Base-by-base conservation (phyloP, 1,140 invertebrate species). In the Orius laevigatus region DNA sequence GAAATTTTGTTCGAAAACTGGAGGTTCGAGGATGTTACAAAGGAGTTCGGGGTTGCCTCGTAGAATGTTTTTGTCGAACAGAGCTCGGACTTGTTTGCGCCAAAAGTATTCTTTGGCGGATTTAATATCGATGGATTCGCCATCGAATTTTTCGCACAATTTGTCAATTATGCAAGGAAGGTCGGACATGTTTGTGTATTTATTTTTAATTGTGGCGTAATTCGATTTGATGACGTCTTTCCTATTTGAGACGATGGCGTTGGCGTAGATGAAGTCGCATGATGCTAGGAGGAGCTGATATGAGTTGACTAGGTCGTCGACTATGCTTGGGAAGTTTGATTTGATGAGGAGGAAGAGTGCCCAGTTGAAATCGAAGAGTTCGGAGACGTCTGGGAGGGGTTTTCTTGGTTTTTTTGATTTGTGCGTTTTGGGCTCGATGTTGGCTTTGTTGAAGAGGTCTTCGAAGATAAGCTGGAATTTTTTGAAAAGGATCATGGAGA, bases 301-400 rank as follows among this genome's bases (percentile, higher is more conserved):
- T 40, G 89, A 95, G 62, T 89, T 92, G 1, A 97, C 90, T 52
- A 97, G 68, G 68, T 96, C 91, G 65, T 91, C 81, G 44, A 84
- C 83, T 40, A 88, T 83, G 43, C 78, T 77, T 39, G 79, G 71
- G 58, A 84, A 78, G 57, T 82, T 77, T 49, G 79, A 82, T 67
- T 95, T 95, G n/a, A 91, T 80, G 65, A 83, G 81, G 15, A 94
- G 74, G 68, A 92, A 96, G 20, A 95, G 64, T 25, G 83, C 88
- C 92, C 91, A 96, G 58, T 81, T 82, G 60, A 95, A 92, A 57
- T 91, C 86, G 66, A 91, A 94, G 10, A 95, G 65, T 62, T 86
- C 83, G n/a, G 33, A 39, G 12, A 33, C 20, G 39, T 11, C 43
- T 6, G 46, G 19, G n/a, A 20, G 51, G n/a, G 48, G 48, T 31